Conservation (phyloP, 2,888 invertebrate species). For the Sylvicola cinctus region DNA sequence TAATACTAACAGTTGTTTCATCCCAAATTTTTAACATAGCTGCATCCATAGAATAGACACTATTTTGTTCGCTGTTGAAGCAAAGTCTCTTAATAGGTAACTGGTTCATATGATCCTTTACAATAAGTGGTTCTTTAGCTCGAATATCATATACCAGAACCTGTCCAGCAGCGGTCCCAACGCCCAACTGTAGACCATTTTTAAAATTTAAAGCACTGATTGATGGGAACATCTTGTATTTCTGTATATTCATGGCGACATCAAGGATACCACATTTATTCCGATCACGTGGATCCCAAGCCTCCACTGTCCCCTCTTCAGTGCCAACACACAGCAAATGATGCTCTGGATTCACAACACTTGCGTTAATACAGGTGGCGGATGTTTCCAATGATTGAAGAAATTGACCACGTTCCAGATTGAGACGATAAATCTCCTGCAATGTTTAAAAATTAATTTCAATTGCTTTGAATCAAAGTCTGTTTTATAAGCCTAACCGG, state of each 20-base stretch:
- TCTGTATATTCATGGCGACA: slow-evolving; percentile 46
- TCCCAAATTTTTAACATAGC: slow-evolving; percentile 84
- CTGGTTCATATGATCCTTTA: slow-evolving; percentile 92
- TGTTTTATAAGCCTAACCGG: too few species aligned
- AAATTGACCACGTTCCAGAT: slow-evolving; percentile 90
- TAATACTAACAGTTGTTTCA: slow-evolving; percentile 47
- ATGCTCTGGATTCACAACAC: slow-evolving; percentile 72
- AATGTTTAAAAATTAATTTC: slow-evolving; percentile 7
- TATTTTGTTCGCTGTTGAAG: slow-evolving; percentile 60
- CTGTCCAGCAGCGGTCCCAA: slow-evolving; percentile 89
- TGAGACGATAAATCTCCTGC: slow-evolving; percentile 85
- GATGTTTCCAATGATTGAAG: slow-evolving; percentile 63
- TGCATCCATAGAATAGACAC: slow-evolving; percentile 76
- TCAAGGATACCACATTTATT: slow-evolving; percentile 62
- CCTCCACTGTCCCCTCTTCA: slow-evolving; percentile 80
- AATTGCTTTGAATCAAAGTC: too few species aligned
- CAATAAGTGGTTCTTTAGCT: slow-evolving; percentile 63
- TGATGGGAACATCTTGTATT: slow-evolving; percentile 27
- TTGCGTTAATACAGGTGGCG: slow-evolving; percentile 50
- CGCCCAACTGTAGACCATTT: slow-evolving; percentile 56
- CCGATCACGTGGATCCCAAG: slow-evolving; percentile 84
- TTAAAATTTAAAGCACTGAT: slow-evolving; percentile 63
- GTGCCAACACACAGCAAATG: slow-evolving; percentile 73
- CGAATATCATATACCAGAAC: slow-evolving; percentile 87
- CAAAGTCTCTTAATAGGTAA: slow-evolving; percentile 74